These are phyloP conservation scores for Genyomyrus donnyi DNA, from an alignment of 2,113 vertebrate genomes.

Conservation along the genomic window DNA sequence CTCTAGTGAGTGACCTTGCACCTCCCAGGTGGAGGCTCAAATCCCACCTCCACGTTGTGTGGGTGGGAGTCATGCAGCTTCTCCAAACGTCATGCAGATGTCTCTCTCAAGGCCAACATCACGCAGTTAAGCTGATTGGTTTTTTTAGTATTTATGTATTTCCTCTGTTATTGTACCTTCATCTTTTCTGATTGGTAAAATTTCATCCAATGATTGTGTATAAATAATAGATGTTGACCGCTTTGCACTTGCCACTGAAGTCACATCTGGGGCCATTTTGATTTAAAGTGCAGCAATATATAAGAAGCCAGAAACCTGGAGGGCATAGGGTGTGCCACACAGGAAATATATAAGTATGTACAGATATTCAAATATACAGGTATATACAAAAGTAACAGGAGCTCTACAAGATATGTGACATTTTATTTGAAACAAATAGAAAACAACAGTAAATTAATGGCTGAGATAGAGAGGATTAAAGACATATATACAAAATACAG, in stretches of 20 bases:
- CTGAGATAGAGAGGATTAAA: not conserved
- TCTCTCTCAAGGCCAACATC: not conserved
- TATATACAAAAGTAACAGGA: not conserved
- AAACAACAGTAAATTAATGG: not conserved
- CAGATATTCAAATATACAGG: not conserved
- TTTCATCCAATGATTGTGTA: not conserved
- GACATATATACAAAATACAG: not conserved
- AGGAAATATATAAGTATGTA: not conserved
- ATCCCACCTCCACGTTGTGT: not conserved
- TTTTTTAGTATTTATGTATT: not conserved
- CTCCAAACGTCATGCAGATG: not conserved
- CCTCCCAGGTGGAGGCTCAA: not conserved
- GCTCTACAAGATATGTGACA: not conserved
- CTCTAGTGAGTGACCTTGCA: not conserved
- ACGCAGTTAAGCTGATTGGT: not conserved
- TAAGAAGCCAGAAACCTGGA: not conserved
- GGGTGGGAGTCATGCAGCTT: no score
- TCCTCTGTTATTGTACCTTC: not conserved
- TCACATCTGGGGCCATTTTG: not conserved
- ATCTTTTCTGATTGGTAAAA: not conserved
- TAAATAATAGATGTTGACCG: not conserved
- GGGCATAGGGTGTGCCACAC: not conserved
- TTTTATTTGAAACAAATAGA: not conserved
- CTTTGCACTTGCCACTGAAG: not conserved
- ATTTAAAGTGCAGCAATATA: not conserved